Evolutionary conservation across 2,113 vertebrate species (phyloP).

Genomic region (Eleginops maclovinus): DNA sequence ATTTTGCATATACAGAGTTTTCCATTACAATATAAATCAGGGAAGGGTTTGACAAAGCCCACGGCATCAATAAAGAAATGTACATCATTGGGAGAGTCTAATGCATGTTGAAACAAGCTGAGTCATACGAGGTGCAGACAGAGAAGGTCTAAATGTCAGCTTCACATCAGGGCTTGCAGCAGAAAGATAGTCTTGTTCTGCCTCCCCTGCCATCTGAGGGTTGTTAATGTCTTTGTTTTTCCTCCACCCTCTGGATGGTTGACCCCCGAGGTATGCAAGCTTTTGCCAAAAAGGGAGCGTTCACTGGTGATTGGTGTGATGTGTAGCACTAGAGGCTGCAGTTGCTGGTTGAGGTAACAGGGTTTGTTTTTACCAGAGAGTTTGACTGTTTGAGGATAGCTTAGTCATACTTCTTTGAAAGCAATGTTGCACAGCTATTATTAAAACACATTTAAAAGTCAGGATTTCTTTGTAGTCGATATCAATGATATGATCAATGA

Average conservation of each 20-base stretch:
- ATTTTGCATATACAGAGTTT: neutral
- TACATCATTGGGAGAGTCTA: neutral
- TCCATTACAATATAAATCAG: neutral
- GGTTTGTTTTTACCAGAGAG: neutral
- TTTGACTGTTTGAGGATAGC: neutral
- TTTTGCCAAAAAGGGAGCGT: neutral
- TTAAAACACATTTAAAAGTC: neutral
- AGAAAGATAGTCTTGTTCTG: neutral
- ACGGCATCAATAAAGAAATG: neutral
- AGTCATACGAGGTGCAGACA: neutral
- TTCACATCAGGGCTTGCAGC: slow-evolving; percentile 54
- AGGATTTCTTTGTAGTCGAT: too few species aligned
- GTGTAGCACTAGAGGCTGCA: neutral
- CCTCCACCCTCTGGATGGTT: slow-evolving; percentile 24
- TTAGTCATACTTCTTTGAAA: neutral
- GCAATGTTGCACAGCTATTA: neutral
- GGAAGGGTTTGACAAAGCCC: neutral
- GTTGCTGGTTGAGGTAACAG: neutral
- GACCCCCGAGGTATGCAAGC: slow-evolving; percentile 20
- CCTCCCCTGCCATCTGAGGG: neutral
- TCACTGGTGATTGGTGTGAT: neutral
- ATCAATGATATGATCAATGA: too few species aligned
- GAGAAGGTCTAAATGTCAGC: slow-evolving; percentile 56
- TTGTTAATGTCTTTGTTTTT: neutral
- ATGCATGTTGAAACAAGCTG: slow-evolving; percentile 53